A percentile compares a stretch with the other conserved stretches of the same genome.
Conservation (phyloP, 1,140 invertebrate species). For the Helicoverpa zea region DNA sequence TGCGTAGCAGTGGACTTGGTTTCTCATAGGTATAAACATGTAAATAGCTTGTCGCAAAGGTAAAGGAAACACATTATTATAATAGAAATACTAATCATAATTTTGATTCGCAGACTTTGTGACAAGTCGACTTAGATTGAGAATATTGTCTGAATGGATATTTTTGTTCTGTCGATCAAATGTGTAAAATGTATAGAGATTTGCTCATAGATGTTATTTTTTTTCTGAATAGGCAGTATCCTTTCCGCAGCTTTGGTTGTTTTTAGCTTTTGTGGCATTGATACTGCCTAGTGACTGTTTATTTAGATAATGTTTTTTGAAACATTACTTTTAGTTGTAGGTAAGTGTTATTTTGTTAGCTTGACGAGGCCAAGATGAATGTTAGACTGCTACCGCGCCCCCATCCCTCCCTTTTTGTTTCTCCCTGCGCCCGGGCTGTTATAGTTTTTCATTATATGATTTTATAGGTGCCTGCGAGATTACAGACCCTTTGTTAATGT, state of each 20-base stretch:
- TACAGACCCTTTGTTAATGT: slow-evolving; percentile 83
- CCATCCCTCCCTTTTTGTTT: slow-evolving; percentile 77
- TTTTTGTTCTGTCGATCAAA: slow-evolving; percentile 67
- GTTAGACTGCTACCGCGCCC: slow-evolving; percentile 85
- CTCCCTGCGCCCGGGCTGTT: slow-evolving; percentile 79
- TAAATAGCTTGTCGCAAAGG: slow-evolving; percentile 83
- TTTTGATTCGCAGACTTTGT: slow-evolving; percentile 70
- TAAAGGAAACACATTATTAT: slow-evolving; percentile 59
- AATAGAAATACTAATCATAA: slow-evolving; percentile 62
- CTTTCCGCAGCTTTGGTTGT: slow-evolving; percentile 60
- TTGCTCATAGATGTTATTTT: slow-evolving; percentile 80
- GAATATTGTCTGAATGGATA: slow-evolving; percentile 61
- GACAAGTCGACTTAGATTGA: slow-evolving; percentile 72
- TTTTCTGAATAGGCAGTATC: slow-evolving; percentile 82
- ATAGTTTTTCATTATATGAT: slow-evolving; percentile 83
- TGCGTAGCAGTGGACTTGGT: slow-evolving; percentile 85
- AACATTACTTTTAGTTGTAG: slow-evolving; percentile 79
- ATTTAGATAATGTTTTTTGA: slow-evolving; percentile 73
- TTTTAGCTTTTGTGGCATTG: slow-evolving; percentile 62
- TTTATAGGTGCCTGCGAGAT: slow-evolving; percentile 86
- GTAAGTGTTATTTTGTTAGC: slow-evolving; percentile 86
- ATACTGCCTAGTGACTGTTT: slow-evolving; percentile 81
- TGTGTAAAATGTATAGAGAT: slow-evolving; percentile 81
- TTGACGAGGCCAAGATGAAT: slow-evolving; percentile 85
- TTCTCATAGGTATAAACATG: slow-evolving; percentile 79